Conservation (phyloP, 2,113 vertebrate genomes). For the Dromiciops gliroides region DNA sequence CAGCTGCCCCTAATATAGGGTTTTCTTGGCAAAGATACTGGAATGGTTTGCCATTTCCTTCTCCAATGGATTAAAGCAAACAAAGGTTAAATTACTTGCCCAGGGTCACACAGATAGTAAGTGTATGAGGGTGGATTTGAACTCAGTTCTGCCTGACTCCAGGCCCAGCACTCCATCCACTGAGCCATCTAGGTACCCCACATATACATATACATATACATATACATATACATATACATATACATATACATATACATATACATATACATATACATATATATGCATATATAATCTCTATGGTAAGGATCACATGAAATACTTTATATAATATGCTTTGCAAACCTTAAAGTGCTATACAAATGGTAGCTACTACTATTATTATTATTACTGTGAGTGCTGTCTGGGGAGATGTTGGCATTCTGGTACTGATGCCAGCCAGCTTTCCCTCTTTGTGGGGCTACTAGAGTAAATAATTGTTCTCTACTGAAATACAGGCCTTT, state of each 20-base stretch:
- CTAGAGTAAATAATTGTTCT: conserved; percentile 23
- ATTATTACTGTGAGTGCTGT: neutral
- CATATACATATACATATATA: neutral
- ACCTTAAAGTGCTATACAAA: neutral
- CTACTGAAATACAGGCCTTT: conserved; percentile 34
- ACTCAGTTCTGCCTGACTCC: neutral
- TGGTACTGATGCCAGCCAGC: neutral
- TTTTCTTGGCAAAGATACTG: neutral
- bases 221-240: too few relatives aligned
- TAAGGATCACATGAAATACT: neutral
- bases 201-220: neutral
- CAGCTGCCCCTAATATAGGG: too few relatives aligned
- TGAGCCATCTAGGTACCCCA: neutral
- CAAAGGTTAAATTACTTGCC: neutral
- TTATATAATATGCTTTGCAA: neutral
- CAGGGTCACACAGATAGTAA: neutral
- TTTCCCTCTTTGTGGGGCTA: neutral
- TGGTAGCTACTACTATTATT: neutral
- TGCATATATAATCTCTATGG: neutral
- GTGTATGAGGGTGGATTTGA: neutral
- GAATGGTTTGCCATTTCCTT: neutral
- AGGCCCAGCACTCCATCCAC: neutral
- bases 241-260: neutral
- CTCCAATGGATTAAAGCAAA: neutral
- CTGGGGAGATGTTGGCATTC: neutral